A percentile compares a stretch with the other conserved stretches of the same genome.
These are phyloP conservation scores for Orthosia gothica DNA, from an alignment of 2,888 invertebrate genomes.

Conservation along the genomic window DNA sequence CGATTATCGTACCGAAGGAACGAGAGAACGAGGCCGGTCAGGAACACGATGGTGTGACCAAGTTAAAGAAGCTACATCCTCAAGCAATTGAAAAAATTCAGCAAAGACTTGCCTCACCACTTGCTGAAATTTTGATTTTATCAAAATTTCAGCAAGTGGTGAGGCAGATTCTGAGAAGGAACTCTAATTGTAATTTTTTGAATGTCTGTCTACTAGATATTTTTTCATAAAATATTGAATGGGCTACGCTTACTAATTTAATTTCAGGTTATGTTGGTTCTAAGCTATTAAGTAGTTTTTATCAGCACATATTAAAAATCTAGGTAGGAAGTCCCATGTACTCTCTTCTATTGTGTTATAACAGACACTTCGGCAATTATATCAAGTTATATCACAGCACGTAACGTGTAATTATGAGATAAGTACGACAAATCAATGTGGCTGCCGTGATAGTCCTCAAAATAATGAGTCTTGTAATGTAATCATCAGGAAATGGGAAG, in stretches of 20 bases:
- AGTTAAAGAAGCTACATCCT: too few species aligned
- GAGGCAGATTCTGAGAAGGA: too few species aligned
- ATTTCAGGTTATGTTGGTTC: background rate
- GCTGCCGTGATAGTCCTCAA: constrained; percentile 55
- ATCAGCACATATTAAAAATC: background rate
- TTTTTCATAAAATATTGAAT: too few species aligned
- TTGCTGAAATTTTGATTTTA: too few species aligned
- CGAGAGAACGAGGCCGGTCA: too few species aligned
- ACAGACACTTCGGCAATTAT: constrained; percentile 1
- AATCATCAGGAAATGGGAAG: constrained; percentile 71
- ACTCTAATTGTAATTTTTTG: too few species aligned
- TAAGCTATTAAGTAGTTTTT: background rate
- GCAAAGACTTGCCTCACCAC: too few species aligned
- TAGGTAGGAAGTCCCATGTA: constrained; percentile 46
- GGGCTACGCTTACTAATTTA: background rate
- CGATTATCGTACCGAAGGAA: too few species aligned
- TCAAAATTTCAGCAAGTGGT: too few species aligned
- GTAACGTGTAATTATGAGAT: constrained; percentile 53
- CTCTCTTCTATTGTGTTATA: constrained; percentile 20
- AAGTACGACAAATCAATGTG: constrained; percentile 54
- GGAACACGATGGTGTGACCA: too few species aligned
- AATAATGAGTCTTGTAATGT: constrained; percentile 45
- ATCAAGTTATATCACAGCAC: constrained; percentile 26
- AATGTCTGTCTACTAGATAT: too few species aligned
- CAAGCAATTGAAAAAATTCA: too few species aligned